Conservation (phyloP, 2,888 invertebrate species). For the Sinodicranocentrus sp. region DNA sequence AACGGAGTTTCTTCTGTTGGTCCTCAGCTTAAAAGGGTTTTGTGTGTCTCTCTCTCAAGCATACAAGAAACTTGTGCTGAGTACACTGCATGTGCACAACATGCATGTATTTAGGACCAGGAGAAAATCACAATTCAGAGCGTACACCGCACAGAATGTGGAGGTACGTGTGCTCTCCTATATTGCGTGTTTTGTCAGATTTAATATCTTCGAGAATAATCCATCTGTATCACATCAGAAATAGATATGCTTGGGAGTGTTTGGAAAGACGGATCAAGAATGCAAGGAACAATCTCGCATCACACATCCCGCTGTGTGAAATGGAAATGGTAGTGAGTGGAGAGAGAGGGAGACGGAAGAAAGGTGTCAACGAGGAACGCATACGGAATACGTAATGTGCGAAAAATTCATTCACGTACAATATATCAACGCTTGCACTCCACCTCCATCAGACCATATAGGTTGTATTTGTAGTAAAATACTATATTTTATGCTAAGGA, state of each 20-base stretch:
- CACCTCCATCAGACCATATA: too few relatives aligned
- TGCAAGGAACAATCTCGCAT: conserved; percentile 17
- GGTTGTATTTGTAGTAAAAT: too few relatives aligned
- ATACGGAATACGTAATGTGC: conserved; percentile 56
- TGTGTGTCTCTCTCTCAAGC: neutral
- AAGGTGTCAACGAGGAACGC: conserved; percentile 66
- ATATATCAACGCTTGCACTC: conserved; percentile 43
- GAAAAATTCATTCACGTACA: conserved; percentile 51
- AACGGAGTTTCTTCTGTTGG: neutral
- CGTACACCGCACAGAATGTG: too few relatives aligned
- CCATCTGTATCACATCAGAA: conserved; percentile 43
- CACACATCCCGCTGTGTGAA: conserved; percentile 21
- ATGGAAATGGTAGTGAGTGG: conserved; percentile 51
- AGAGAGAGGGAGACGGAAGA: conserved; percentile 43
- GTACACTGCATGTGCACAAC: too few relatives aligned
- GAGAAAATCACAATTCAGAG: too few relatives aligned
- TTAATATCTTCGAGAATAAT: conserved; percentile 38
- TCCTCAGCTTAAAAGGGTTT: neutral
- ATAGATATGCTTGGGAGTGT: conserved; percentile 5
- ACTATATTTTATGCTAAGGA: too few relatives aligned
- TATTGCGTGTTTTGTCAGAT: conserved; percentile 5
- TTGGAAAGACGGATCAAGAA: conserved; percentile 36
- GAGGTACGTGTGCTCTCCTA: too few relatives aligned
- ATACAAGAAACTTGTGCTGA: too few relatives aligned
- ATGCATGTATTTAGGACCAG: too few relatives aligned